These are phyloP conservation scores for Ichneumoninae sp. DNA, from an alignment of 2,888 invertebrate species.

Conservation along the genomic window DNA sequence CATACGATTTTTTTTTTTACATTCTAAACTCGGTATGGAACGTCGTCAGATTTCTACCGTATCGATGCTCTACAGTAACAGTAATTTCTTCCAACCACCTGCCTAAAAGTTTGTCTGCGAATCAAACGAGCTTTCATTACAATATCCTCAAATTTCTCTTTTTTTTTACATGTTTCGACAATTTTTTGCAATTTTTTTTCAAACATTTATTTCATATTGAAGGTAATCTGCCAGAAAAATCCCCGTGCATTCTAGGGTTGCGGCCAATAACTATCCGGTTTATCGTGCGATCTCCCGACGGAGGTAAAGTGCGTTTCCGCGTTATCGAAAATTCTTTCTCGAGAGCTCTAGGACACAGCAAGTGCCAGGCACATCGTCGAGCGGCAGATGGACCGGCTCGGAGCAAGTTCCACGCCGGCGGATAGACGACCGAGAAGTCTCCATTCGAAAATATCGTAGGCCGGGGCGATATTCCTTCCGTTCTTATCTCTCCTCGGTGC, in stretches of 20 bases:
- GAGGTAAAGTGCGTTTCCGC: constrained; percentile 14
- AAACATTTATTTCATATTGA: not conserved
- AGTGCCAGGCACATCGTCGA: not conserved
- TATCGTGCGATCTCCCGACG: not conserved
- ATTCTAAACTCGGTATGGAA: no score
- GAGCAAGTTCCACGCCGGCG: constrained; percentile 13
- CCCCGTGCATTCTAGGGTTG: not conserved
- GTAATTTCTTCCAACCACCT: no score
- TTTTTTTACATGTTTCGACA: no score
- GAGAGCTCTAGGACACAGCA: not conserved
- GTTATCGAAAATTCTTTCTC: not conserved
- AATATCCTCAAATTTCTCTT: no score
- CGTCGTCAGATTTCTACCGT: no score
- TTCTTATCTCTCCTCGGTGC: not conserved
- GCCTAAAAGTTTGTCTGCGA: no score
- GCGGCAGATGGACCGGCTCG: not conserved
- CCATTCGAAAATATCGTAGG: not conserved
- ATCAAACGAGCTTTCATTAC: no score
- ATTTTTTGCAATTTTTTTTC: no score
- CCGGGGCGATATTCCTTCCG: not conserved
- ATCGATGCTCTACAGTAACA: no score
- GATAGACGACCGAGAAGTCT: constrained; percentile 7
- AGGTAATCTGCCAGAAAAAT: not conserved
- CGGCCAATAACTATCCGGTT: not conserved
- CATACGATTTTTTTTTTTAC: no score